A percentile compares a stretch with the other conserved stretches of the same genome.
These are phyloP conservation scores for Centrocercus urophasianus DNA, from an alignment of 2,113 vertebrate species.

Conservation along the genomic window DNA sequence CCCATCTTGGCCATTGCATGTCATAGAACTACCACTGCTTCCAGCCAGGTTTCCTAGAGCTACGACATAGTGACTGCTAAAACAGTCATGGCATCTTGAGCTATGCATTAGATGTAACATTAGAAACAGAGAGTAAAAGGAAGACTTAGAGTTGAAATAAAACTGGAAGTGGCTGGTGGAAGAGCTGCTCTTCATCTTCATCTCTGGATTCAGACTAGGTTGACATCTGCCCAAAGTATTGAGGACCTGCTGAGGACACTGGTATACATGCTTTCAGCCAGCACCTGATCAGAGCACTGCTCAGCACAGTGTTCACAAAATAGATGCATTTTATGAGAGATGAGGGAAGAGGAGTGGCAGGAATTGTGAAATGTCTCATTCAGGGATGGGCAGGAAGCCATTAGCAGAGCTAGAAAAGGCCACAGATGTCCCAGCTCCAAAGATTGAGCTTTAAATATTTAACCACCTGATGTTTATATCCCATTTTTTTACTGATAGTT, in stretches of 20 bases:
- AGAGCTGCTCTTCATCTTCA: background rate
- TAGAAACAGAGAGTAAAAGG: background rate
- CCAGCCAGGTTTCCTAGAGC: background rate
- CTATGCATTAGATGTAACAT: accelerated
- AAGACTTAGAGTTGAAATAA: background rate
- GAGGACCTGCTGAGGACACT: background rate
- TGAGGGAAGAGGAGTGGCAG: background rate
- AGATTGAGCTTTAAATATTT: constrained; percentile 46
- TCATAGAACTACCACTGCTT: background rate
- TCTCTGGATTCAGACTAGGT: background rate
- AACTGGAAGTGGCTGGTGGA: background rate
- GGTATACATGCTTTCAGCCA: background rate
- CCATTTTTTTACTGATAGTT: constrained; percentile 38
- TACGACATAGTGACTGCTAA: background rate
- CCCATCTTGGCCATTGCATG: background rate
- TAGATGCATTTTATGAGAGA: background rate
- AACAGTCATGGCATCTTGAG: background rate
- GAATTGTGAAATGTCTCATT: accelerated
- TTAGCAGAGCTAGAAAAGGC: constrained; percentile 37
- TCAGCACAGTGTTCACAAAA: background rate
- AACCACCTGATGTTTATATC: background rate
- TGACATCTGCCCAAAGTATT: background rate
- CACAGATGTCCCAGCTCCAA: background rate
- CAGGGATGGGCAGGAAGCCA: background rate
- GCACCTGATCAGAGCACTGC: background rate